Conservation (phyloP, 2,888 invertebrate genomes). For the Andricus curvator region DNA sequence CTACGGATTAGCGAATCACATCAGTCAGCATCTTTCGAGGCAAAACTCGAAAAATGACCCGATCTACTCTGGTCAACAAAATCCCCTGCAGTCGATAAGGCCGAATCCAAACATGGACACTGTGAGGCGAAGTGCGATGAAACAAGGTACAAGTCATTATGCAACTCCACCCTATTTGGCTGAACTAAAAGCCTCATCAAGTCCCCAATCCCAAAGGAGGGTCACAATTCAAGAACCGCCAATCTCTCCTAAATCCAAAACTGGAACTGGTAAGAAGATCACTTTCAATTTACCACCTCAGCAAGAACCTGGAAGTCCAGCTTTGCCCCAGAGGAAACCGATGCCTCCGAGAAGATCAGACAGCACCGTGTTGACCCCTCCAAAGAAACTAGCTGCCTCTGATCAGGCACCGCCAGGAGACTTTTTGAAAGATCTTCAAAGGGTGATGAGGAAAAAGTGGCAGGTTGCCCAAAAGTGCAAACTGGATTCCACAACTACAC, state of each 20-base stretch:
- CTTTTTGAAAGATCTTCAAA: conserved; percentile 92
- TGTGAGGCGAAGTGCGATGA: conserved; percentile 73
- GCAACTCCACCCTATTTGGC: conserved; percentile 80
- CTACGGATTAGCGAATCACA: conserved; percentile 59
- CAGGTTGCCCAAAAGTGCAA: conserved; percentile 96
- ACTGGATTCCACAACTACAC: conserved; percentile 91
- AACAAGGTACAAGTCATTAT: conserved; percentile 71
- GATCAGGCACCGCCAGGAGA: conserved; percentile 88
- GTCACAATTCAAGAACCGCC: conserved; percentile 84
- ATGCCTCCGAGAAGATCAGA: conserved; percentile 89
- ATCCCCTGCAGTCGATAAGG: conserved; percentile 61
- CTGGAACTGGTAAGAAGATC: conserved; percentile 83
- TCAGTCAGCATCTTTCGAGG: conserved; percentile 62
- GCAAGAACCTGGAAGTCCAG: conserved; percentile 80
- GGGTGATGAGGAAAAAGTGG: conserved; percentile 96
- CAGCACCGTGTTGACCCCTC: conserved; percentile 81
- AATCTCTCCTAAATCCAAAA: conserved; percentile 79
- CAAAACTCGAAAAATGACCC: conserved; percentile 70
- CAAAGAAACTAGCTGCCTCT: conserved; percentile 87
- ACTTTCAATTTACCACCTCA: conserved; percentile 82
- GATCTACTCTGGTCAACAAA: conserved; percentile 61
- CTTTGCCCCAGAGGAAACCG: conserved; percentile 83
- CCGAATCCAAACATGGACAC: conserved; percentile 74
- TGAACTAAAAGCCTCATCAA: conserved; percentile 81
- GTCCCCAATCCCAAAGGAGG: conserved; percentile 80